Evolutionary conservation across 2,113 vertebrate species (phyloP).

Genomic region (Tyrannus savana): DNA sequence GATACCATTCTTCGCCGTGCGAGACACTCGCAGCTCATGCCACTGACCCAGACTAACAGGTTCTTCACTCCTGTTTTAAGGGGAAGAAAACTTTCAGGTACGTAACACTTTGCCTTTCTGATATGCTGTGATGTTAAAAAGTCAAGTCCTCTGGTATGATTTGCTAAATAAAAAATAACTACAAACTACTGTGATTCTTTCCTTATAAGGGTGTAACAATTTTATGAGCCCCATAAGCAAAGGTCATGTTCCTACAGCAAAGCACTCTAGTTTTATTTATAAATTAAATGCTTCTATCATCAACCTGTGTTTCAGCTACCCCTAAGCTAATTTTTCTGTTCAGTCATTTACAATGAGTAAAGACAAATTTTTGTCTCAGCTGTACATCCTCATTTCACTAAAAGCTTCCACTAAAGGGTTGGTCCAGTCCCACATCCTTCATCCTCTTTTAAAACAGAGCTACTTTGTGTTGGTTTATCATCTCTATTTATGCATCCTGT

Average conservation of each 20-base stretch:
- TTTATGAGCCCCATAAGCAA: neutral
- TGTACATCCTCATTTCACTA: neutral
- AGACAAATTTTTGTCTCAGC: neutral
- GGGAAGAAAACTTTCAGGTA: neutral
- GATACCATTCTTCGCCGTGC: conserved; percentile 92
- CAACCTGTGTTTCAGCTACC: neutral
- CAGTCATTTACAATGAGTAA: neutral
- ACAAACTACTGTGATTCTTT: neutral
- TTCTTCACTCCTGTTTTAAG: conserved; percentile 83
- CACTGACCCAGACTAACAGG: conserved; percentile 83
- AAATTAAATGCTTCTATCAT: neutral
- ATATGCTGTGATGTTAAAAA: neutral
- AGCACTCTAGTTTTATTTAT: neutral
- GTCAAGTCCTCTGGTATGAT: neutral
- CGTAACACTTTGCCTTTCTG: neutral
- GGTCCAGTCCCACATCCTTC: neutral
- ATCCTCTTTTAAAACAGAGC: neutral
- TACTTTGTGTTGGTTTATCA: neutral
- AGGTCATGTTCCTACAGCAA: neutral
- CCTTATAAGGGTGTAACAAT: neutral
- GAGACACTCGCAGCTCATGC: conserved; percentile 90
- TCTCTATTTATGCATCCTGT: neutral
- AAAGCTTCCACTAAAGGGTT: neutral
- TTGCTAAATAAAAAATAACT: neutral
- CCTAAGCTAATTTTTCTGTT: neutral